These are phyloP conservation scores for Aporrectodea caliginosa DNA, from an alignment of 1,140 invertebrate species.

Conservation along the genomic window DNA sequence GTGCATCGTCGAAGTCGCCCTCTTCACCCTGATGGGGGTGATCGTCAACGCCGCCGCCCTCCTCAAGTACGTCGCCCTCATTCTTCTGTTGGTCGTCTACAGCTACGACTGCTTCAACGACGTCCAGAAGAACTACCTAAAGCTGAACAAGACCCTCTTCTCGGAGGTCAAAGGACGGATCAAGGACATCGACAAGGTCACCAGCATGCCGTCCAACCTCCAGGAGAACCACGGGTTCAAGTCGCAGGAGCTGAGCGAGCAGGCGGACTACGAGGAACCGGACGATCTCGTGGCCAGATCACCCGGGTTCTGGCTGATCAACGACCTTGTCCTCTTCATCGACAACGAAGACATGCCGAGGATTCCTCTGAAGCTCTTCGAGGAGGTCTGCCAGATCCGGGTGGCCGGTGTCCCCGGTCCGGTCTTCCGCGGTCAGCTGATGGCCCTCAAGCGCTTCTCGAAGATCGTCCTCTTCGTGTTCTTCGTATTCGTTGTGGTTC, in stretches of 20 bases:
- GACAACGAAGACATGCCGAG: slow-evolving; percentile 51
- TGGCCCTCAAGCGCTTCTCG: slow-evolving; percentile 49
- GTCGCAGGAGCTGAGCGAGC: slow-evolving; percentile 30
- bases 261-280: slow-evolving; percentile 31
- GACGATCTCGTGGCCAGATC: slow-evolving; percentile 39
- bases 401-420: slow-evolving; percentile 51
- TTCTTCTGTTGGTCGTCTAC: slow-evolving; percentile 49
- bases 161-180: slow-evolving; percentile 49
- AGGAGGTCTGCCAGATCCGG: slow-evolving; percentile 47
- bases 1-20: slow-evolving; percentile 47
- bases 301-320: slow-evolving; percentile 46
- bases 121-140: slow-evolving; percentile 52
- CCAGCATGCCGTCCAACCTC: slow-evolving; percentile 47
- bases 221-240: slow-evolving; percentile 47
- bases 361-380: slow-evolving; percentile 48
- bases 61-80: slow-evolving; percentile 51
- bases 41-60: slow-evolving; percentile 53
- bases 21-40: slow-evolving; percentile 54
- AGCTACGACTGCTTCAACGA: slow-evolving; percentile 54
- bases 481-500: slow-evolving; percentile 53
- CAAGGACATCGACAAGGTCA: slow-evolving; percentile 50
- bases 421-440: slow-evolving; percentile 48
- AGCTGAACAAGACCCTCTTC: slow-evolving; percentile 49
- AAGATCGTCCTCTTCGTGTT: slow-evolving; percentile 51
- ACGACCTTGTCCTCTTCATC: slow-evolving; percentile 50